These are phyloP conservation scores for Anoplius nigerrimus DNA, from an alignment of 2,888 invertebrate species.

Conservation along the genomic window DNA sequence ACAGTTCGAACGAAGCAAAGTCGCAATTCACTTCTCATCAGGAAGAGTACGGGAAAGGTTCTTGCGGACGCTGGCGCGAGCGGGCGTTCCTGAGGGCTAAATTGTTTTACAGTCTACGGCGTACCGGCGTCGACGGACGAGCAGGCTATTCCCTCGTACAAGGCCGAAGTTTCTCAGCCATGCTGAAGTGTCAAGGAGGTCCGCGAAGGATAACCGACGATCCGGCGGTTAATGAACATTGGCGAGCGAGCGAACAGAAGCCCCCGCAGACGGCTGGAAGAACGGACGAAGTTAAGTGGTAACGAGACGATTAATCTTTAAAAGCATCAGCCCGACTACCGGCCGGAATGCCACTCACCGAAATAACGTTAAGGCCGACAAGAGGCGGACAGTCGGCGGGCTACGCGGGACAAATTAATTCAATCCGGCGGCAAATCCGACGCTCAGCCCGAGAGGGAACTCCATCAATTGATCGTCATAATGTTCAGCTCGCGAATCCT, in stretches of 20 bases:
- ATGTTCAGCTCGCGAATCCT: too few species aligned
- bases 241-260: slow-evolving; percentile 1
- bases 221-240: slow-evolving; percentile 2
- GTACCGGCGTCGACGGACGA: background rate
- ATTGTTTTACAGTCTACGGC: slow-evolving; percentile 2
- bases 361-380: too few species aligned
- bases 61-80: background rate
- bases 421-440: too few species aligned
- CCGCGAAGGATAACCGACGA: slow-evolving; percentile 1
- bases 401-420: too few species aligned
- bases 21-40: background rate
- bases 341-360: background rate
- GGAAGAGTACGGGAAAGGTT: background rate
- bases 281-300: background rate
- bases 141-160: background rate
- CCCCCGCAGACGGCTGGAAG: slow-evolving; percentile 2
- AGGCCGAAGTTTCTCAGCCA: background rate
- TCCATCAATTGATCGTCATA: too few species aligned
- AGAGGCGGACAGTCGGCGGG: too few species aligned
- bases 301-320: slow-evolving; percentile 10
- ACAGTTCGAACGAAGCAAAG: too few species aligned
- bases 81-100: background rate
- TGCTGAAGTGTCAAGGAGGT: background rate
- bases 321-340: slow-evolving; percentile 1
- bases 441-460: too few species aligned